Base-by-base conservation (phyloP, 1,140 invertebrate genomes). In the Samia ricini region DNA sequence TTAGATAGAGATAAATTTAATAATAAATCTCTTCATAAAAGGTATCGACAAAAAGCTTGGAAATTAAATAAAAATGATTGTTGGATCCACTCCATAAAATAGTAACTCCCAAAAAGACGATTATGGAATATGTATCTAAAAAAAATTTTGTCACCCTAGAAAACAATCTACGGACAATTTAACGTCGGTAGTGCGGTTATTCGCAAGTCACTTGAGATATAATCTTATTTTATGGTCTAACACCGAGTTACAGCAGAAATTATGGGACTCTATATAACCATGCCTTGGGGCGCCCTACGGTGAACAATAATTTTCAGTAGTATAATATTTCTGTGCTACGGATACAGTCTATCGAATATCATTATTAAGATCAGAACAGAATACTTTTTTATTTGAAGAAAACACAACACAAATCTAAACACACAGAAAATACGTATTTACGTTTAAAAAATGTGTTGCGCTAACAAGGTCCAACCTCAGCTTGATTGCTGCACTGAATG, bases 221-320 rank as follows among this genome's bases (percentile, higher is more conserved):
- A 79, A 90, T 88, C 88, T 68, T 77, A 74, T 79, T 88, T 90
- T 90, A 90, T 88, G 83, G 79, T 77, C 79, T 88, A 82, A 80
- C 87, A 86, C 85, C 76, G 85, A 85, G 83, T 85, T 85, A 83
- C 77, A 76, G 82, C 81, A 87, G 87, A 87, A 89, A 86, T 89
- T 87, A 89, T 88, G 83, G 79, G 74, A 77, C 68, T n/a, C n/a
- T 26, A 49, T 69, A 71, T 76, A 76, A 72, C 63, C 62, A 66
- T 61, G 76, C 83, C 85, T 80, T 83, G 81, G 61, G 87, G 85
- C 81, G 85, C 87, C 81, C 83, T 80, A 75, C 68, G 72, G 69
- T 22, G 60, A 61, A 72, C 72, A 77, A 86, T 89, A 88, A 89
- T 75, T 86, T 71, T 69, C 74, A 64, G 60, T 76, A 82, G n/a